Evolutionary conservation across 2,888 invertebrate species (phyloP), one percentile per base, ranked within the genome.

Genomic region (Lepeophtheirus nordmannii): DNA sequence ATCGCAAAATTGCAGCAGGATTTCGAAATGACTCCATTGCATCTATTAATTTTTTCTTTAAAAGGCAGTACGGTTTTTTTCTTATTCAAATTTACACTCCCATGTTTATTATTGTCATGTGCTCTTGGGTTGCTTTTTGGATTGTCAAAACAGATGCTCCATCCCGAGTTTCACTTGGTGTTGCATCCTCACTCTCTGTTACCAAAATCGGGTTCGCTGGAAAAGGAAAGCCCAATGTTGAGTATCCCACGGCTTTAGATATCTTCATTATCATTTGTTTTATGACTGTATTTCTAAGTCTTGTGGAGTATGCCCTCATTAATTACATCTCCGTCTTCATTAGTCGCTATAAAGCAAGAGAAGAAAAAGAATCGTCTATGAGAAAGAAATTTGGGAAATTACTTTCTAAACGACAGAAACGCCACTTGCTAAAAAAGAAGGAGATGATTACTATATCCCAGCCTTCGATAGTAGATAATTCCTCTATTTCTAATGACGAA

Each of bases 61-160:
- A 73, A 68, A 69, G 76, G 2, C 73, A 74, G 67, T 74, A 74
- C 1, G 75, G 75, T 17, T 82, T 81, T 73, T 82, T 82, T 74
- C 78, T 82, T 69, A 80, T 82, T 70, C 82, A 82, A 74, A 82
- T 82, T 9, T 82, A 82, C 73, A 76, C 82, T 30, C 82, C 82
- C 9, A 82, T 82, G 69, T 80, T 80, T 41, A 75, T 82, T 46
- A 82, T 82, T 68, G 82, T 83, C 10, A 81, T 81, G 78, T 76
- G 82, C 65, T 81, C 81, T 11, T 83, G 82, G 82, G 82, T 82
- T 14, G 80, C 80, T 14, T 82, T 82, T 73, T 82, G 82, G 82
- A 82, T 82, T 69, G 82, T 82, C 73, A 82, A 82, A 69, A 80
- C 82, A 70, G 82, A 82, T n/a, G 82, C 82, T 0, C 82, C 82